Base-by-base conservation (phyloP, 2,797 vertebrate species). In the Micropoecilia bifurca region DNA sequence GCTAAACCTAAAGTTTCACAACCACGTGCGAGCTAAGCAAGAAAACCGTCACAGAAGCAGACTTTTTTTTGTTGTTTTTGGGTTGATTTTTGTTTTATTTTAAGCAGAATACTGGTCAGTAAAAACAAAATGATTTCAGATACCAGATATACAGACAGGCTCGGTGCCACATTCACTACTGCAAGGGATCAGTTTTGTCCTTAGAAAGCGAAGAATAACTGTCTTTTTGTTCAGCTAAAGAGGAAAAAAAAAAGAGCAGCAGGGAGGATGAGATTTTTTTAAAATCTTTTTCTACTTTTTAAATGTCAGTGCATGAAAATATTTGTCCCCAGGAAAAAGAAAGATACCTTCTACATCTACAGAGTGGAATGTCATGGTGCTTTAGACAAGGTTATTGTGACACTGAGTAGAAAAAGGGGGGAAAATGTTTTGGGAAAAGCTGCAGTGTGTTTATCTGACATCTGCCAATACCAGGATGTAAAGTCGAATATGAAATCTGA, bases 111-210 rank as follows among this genome's bases (percentile, higher is more conserved):
- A 99, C 97, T 98, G 98, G 97, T 98, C 96, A 98, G 97, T 97
- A 97, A 97, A 98, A 99, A 98, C 97, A 97, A 97, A 97, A 97
- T 94, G 96, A 95, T 90, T 95, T 96, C 96, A 98, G 96, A 97
- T 97, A 98, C 97, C 97, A 98, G 97, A 98, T 98, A 98, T 97
- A 99, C 97, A 99, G 96, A 99, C 97, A 98, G 97, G 96, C 97
- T 98, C 95, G 93, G 96, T 96, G 98, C 97, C 97, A 98, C 97
- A 97, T 97, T 98, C 98, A 99, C 97, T 97, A 98, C 97, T 97
- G 98, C 96, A 94, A 96, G 91, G 90, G 88, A 85, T 87, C 74
- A 93, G 55, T 91, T 92, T 96, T 90, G 91, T 90, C 87, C 87
- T 92, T 90, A 88, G 91, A 96, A 98, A 98, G 97, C 97, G 94